phyloP scores from a whole-genome alignment of 2,113 vertebrate species.

The Gymnocephalus cernua region DNA sequence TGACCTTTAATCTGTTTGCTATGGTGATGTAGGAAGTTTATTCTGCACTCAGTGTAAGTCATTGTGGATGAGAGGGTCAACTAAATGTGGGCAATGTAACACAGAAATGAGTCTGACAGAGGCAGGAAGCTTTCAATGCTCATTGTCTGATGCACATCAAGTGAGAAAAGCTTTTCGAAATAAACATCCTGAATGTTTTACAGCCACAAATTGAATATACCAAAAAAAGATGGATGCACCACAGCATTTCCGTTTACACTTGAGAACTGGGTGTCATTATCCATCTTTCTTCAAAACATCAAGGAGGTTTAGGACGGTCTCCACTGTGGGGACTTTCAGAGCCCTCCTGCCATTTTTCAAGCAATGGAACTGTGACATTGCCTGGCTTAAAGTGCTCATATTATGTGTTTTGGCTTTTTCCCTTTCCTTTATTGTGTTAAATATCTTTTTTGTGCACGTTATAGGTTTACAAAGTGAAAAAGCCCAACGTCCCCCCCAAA shows the following conservation, averaged over 20 bases:
- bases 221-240: constrained; percentile 23
- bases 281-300: constrained; percentile 10
- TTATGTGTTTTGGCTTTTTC: too few species aligned
- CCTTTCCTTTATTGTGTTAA: too few species aligned
- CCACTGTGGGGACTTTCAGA: neutral
- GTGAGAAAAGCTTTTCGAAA: constrained; percentile 12
- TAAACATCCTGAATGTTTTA: constrained; percentile 11
- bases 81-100: neutral
- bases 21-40: neutral
- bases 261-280: neutral
- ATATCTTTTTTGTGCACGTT: too few species aligned
- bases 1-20: constrained; percentile 6
- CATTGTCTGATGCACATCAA: constrained; percentile 5
- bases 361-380: neutral
- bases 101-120: constrained; percentile 6
- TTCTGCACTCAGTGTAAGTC: neutral
- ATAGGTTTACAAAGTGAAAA: too few species aligned
- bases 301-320: neutral
- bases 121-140: constrained; percentile 13
- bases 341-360: neutral
- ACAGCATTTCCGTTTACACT: neutral
- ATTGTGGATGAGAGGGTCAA: neutral
- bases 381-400: too few species aligned
- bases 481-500: too few species aligned
- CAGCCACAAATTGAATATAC: constrained; percentile 24